A percentile compares a stretch with the other conserved stretches of the same genome.
These are phyloP conservation scores for Hypolimnas misippus DNA, from an alignment of 2,888 invertebrate species.

Conservation along the genomic window DNA sequence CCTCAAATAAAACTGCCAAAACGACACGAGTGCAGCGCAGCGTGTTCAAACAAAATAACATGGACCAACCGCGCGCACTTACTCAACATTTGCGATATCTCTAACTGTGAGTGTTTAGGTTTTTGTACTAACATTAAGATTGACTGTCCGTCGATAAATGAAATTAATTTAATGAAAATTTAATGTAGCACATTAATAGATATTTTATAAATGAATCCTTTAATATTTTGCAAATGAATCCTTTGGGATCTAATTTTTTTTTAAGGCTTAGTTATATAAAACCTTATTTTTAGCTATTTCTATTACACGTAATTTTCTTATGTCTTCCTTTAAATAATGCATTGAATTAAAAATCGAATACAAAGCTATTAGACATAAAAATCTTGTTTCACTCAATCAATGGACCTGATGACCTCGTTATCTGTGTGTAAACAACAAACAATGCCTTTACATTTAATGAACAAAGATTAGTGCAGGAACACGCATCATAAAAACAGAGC, in stretches of 20 bases:
- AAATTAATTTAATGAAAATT: too few species aligned
- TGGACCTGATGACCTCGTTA: slow-evolving; percentile 62
- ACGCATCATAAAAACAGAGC: slow-evolving; percentile 28
- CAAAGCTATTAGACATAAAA: not conserved
- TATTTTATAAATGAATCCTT: too few species aligned
- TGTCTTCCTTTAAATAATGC: not conserved
- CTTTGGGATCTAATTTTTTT: too few species aligned
- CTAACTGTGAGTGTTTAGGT: not conserved
- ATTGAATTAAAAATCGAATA: not conserved
- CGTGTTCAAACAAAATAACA: slow-evolving; percentile 5
- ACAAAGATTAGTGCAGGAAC: slow-evolving; percentile 30
- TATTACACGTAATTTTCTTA: too few species aligned
- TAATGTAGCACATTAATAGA: too few species aligned
- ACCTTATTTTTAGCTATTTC: too few species aligned
- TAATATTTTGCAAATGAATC: too few species aligned
- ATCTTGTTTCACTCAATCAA: slow-evolving; percentile 35
- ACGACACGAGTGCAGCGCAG: not conserved
- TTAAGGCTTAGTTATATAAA: too few species aligned
- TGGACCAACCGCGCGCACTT: not conserved
- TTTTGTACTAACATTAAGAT: not conserved
- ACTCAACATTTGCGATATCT: not conserved
- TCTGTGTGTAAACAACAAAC: slow-evolving; percentile 54
- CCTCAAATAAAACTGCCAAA: slow-evolving; percentile 12
- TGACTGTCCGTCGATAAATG: not conserved
- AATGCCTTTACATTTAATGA: slow-evolving; percentile 48